Evolutionary conservation across 2,113 vertebrate species (phyloP).

Genomic region (Bostrychus sinensis): DNA sequence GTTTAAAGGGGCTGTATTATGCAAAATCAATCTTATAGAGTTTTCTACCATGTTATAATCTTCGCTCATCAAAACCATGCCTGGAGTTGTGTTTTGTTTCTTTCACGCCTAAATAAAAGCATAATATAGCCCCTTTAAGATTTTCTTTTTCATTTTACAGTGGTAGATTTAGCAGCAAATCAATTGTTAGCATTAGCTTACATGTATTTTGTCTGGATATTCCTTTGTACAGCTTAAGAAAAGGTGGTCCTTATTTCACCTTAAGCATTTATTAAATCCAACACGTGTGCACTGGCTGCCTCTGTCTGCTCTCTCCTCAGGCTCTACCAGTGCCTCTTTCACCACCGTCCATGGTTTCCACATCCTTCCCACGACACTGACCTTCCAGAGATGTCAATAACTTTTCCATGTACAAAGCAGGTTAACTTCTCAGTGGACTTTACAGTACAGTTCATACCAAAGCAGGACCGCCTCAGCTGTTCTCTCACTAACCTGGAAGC

Average conservation of each 20-base stretch:
- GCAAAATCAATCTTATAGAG: too few relatives aligned
- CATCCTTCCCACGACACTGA: too few relatives aligned
- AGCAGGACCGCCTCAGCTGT: slow-evolving; percentile 57
- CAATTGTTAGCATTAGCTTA: slow-evolving; percentile 1
- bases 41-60: too few relatives aligned
- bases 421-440: slow-evolving; percentile 25
- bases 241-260: too few relatives aligned
- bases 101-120: too few relatives aligned
- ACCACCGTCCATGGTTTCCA: slow-evolving; percentile 37
- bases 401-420: slow-evolving; percentile 51
- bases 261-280: too few relatives aligned
- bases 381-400: slow-evolving; percentile 38
- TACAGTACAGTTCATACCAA: slow-evolving; percentile 57
- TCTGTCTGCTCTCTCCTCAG: slow-evolving; percentile 47
- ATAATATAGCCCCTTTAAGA: too few relatives aligned
- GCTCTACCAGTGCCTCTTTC: slow-evolving; percentile 58
- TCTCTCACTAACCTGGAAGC: slow-evolving; percentile 51
- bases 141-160: not conserved
- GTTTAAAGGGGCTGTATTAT: too few relatives aligned
- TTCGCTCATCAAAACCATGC: too few relatives aligned
- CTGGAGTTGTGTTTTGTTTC: too few relatives aligned
- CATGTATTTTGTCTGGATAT: not conserved
- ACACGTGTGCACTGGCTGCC: slow-evolving; percentile 25
- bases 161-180: slow-evolving; percentile 23
- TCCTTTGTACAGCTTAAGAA: too few relatives aligned